A percentile compares a stretch with the other conserved stretches of the same genome.
Conservation (phyloP, 2,888 invertebrate species). For the Polymixis flavicincta region DNA sequence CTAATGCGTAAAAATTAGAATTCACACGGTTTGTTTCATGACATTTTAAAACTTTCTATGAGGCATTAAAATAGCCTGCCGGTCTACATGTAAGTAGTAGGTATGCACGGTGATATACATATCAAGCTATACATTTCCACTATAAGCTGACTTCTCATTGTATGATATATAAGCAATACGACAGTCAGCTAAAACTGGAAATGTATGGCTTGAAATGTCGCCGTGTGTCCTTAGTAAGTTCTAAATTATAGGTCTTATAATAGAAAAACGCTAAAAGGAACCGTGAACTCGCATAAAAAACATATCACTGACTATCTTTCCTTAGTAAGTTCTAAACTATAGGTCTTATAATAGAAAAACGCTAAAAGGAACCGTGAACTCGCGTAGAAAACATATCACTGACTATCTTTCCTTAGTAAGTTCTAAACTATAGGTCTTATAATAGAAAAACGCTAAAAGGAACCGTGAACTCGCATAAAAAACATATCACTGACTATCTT, state of each 20-base stretch:
- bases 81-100: neutral
- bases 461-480: neutral
- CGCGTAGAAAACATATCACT: too few species aligned
- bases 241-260: neutral
- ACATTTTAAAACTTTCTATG: constrained; percentile 1
- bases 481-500: too few species aligned
- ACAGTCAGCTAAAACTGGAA: neutral
- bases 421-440: neutral
- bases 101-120: neutral
- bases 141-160: neutral
- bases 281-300: neutral
- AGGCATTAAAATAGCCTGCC: constrained; percentile 1
- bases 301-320: too few species aligned
- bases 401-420: neutral
- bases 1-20: constrained; percentile 26
- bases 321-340: neutral
- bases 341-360: too few species aligned
- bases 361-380: neutral
- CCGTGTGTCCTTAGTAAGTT: neutral
- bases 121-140: neutral
- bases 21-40: constrained; percentile 1
- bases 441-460: too few species aligned
- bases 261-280: too few species aligned
- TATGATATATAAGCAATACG: neutral
- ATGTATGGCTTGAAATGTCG: neutral